phyloP scores from a whole-genome alignment of 2,888 invertebrate genomes.

The Isoperla grammatica region DNA sequence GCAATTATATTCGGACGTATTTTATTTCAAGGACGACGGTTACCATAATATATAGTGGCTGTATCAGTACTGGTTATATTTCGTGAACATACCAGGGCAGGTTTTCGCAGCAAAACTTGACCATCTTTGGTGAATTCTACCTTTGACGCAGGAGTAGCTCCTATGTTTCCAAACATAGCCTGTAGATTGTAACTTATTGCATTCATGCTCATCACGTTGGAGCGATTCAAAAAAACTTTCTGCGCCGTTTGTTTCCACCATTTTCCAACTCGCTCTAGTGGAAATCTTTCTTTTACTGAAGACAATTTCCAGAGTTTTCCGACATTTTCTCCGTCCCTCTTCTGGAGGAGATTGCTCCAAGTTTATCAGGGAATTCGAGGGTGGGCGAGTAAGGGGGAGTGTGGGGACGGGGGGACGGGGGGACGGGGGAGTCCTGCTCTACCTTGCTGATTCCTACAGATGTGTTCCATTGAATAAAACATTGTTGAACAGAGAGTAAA shows the following conservation, averaged over 20 bases:
- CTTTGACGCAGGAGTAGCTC: background rate
- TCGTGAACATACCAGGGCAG: too few relatives aligned
- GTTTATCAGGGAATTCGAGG: background rate
- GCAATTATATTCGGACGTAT: too few relatives aligned
- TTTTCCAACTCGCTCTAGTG: background rate
- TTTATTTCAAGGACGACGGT: too few relatives aligned
- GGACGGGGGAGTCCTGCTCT: background rate
- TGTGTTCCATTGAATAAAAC: too few relatives aligned
- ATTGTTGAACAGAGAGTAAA: too few relatives aligned
- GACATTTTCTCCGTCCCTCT: too few relatives aligned
- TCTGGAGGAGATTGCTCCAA: background rate
- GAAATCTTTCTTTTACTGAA: conserved; percentile 18
- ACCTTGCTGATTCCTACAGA: too few relatives aligned
- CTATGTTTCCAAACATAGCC: background rate
- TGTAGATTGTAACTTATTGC: conserved; percentile 15
- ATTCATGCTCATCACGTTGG: conserved; percentile 9
- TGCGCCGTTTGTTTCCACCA: conserved; percentile 12
- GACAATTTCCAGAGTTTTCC: too few relatives aligned
- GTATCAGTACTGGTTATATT: too few relatives aligned
- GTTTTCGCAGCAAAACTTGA: too few relatives aligned
- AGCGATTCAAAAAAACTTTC: conserved; percentile 10
- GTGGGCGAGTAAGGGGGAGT: background rate
- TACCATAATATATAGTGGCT: too few relatives aligned
- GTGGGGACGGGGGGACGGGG: background rate
- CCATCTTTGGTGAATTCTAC: background rate